Conservation (phyloP, 1,140 invertebrate genomes). For the Diorhabda sublineata region DNA sequence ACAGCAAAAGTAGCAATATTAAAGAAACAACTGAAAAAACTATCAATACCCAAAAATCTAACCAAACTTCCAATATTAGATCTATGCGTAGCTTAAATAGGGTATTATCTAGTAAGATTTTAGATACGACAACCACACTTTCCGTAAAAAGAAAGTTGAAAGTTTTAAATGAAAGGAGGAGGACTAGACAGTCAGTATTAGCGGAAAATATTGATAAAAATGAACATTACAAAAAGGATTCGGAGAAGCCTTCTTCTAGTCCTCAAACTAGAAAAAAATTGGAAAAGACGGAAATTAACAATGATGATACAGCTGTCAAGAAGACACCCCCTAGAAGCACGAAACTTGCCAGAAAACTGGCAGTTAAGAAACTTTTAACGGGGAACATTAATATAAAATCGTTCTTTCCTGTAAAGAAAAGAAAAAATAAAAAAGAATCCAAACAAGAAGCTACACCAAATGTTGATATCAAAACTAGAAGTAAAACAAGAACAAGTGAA, state of each 20-base stretch:
- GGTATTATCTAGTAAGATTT: conserved; percentile 39
- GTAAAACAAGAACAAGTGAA: conserved; percentile 9
- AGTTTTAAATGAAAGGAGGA: conserved; percentile 17
- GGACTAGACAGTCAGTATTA: conserved; percentile 16
- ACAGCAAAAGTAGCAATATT: conserved; percentile 16
- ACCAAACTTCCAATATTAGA: conserved; percentile 15
- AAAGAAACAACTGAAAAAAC: conserved; percentile 17
- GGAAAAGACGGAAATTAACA: conserved; percentile 6
- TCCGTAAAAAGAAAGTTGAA: conserved; percentile 39
- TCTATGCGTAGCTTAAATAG: conserved; percentile 35
- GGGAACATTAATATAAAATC: conserved; percentile 35
- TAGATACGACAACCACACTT: conserved; percentile 40
- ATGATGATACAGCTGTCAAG: background rate
- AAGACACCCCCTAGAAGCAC: conserved; percentile 16
- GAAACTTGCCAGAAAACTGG: conserved; percentile 19
- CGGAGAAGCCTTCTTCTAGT: background rate
- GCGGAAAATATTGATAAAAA: conserved; percentile 5
- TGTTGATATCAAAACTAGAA: conserved; percentile 11
- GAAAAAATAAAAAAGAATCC: conserved; percentile 18
- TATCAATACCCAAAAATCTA: conserved; percentile 12
- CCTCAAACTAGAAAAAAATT: conserved; percentile 11
- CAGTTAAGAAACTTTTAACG: conserved; percentile 24
- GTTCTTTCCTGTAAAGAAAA: conserved; percentile 36
- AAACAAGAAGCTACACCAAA: conserved; percentile 19
- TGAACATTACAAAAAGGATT: conserved; percentile 13